Conservation (phyloP, 1,140 invertebrate species). For the Papilio polyxenes region DNA sequence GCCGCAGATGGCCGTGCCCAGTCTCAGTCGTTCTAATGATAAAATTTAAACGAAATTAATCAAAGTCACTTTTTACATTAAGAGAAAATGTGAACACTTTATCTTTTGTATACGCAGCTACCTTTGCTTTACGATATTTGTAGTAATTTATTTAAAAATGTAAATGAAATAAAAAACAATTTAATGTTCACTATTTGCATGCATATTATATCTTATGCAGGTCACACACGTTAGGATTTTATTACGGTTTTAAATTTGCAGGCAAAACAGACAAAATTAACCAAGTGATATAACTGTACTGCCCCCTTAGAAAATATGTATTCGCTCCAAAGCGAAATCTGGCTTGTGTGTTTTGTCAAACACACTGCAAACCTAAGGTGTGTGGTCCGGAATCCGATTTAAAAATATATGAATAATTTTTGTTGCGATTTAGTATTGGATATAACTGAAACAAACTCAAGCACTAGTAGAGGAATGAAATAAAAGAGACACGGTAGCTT, state of each 20-base stretch:
- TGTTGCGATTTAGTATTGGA: background rate
- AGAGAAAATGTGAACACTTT: slow-evolving; percentile 1
- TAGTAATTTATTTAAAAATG: no score
- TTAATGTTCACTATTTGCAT: background rate
- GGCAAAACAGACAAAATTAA: no score
- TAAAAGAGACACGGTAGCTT: slow-evolving; percentile 20
- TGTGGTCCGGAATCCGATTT: background rate
- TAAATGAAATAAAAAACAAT: background rate
- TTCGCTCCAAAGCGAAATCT: no score
- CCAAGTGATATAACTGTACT: no score
- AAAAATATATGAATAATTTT: background rate
- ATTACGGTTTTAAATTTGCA: no score
- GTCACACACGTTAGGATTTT: no score
- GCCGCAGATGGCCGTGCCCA: background rate
- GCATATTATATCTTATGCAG: no score
- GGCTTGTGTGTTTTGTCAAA: no score
- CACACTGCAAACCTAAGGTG: no score
- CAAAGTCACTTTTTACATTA: slow-evolving; percentile 24
- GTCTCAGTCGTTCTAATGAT: slow-evolving; percentile 2
- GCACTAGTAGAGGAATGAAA: background rate
- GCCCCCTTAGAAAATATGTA: no score
- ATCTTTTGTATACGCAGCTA: background rate
- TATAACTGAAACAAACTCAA: background rate
- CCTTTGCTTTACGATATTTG: background rate
- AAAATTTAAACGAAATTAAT: slow-evolving; percentile 6